Percentiles rank a stretch among this genome's conserved stretches.
phyloP scores from a whole-genome alignment of 1,140 invertebrate genomes.

The Cyrtorhinus lividipennis region DNA sequence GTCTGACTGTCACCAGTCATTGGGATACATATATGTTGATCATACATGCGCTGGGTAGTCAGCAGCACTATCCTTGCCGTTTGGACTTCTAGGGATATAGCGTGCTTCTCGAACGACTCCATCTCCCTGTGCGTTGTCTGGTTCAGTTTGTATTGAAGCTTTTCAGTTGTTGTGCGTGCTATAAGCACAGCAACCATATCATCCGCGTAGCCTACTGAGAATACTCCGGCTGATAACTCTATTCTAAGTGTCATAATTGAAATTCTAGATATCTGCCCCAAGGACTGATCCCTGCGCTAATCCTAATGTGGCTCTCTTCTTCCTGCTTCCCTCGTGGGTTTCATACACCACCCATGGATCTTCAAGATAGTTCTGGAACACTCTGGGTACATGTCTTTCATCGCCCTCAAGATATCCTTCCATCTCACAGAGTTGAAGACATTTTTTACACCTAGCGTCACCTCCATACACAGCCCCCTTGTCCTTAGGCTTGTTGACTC shows the following conservation, averaged over 20 bases:
- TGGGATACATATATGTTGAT: too few relatives aligned
- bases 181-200: constrained; percentile 25
- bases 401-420: constrained; percentile 20
- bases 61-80: constrained; percentile 1
- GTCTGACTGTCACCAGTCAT: too few relatives aligned
- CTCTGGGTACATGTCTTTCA: constrained; percentile 10
- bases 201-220: constrained; percentile 24
- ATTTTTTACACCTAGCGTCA: constrained; percentile 15
- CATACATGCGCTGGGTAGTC: background rate
- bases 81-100: background rate
- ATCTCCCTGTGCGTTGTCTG: constrained; percentile 18
- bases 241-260: constrained; percentile 25
- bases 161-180: background rate
- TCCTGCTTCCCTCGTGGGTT: constrained; percentile 1
- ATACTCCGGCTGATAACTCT: constrained; percentile 16
- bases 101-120: constrained; percentile 17
- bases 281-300: constrained; percentile 29
- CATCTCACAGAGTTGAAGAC: constrained; percentile 6
- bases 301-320: constrained; percentile 20
- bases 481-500: background rate
- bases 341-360: constrained; percentile 19
- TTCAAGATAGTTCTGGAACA: constrained; percentile 20
- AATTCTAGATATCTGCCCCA: constrained; percentile 28
- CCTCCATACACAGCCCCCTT: constrained; percentile 1
- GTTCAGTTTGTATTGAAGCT: constrained; percentile 17